phyloP scores from a whole-genome alignment of 2,113 vertebrate species.

The Jacana jacana region DNA sequence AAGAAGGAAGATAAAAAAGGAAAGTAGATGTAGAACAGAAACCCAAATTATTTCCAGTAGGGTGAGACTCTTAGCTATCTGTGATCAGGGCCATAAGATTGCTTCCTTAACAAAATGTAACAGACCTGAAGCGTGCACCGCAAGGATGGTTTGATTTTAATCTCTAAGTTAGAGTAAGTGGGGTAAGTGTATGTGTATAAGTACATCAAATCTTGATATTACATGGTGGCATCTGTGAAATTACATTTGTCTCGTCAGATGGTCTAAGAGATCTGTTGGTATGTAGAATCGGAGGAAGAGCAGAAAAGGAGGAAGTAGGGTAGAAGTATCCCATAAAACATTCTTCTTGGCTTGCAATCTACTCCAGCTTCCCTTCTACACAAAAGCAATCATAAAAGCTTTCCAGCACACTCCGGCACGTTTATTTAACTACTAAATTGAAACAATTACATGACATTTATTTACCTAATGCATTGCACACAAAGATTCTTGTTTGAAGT shows the following conservation, averaged over 20 bases:
- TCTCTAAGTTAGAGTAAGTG: neutral
- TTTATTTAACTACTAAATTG: neutral
- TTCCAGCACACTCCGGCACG: neutral
- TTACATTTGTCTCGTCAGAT: neutral
- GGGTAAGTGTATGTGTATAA: neutral
- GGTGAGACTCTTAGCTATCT: neutral
- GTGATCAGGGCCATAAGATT: neutral
- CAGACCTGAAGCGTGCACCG: neutral
- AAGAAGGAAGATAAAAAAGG: neutral
- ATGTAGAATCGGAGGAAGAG: neutral
- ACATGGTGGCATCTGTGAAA: neutral
- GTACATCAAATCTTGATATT: neutral
- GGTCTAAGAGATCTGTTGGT: neutral
- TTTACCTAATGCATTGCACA: neutral
- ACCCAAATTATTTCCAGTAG: neutral
- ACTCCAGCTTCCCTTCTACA: neutral
- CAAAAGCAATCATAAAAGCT: neutral
- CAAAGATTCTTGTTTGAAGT: neutral
- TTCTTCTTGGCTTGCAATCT: neutral
- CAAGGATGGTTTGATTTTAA: neutral
- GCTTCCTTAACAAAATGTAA: neutral
- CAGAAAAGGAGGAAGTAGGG: neutral
- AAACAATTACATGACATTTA: neutral
- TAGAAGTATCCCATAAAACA: neutral
- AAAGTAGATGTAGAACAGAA: neutral